These are phyloP conservation scores for Teinopalpus imperialis DNA, from an alignment of 2,888 invertebrate genomes.

Conservation along the genomic window DNA sequence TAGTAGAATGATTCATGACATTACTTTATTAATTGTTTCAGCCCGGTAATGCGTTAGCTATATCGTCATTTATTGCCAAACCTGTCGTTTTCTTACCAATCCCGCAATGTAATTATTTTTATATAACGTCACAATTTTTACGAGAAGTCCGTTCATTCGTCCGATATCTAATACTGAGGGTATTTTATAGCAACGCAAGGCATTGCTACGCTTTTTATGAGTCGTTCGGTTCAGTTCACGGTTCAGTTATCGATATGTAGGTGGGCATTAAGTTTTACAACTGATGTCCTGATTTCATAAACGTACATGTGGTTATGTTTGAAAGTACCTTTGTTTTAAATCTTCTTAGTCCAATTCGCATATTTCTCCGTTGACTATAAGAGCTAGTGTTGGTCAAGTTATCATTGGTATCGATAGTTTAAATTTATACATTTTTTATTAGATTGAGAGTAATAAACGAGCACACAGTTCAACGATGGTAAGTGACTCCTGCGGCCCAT, in stretches of 20 bases:
- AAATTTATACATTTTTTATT: too few species aligned
- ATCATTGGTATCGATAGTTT: too few species aligned
- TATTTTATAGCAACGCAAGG: slow-evolving; percentile 52
- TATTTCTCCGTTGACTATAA: too few species aligned
- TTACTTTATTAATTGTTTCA: not conserved
- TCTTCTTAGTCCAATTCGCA: too few species aligned
- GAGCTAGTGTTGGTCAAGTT: too few species aligned
- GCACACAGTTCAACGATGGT: too few species aligned
- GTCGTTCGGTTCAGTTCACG: slow-evolving; percentile 47
- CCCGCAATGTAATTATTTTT: slow-evolving; percentile 40
- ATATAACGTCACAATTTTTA: slow-evolving; percentile 43
- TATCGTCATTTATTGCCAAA: slow-evolving; percentile 28
- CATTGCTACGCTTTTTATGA: slow-evolving; percentile 48
- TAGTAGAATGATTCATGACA: too few species aligned
- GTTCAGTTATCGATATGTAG: slow-evolving; percentile 52
- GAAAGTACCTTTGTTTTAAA: too few species aligned
- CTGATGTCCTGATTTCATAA: slow-evolving; percentile 47
- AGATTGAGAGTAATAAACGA: too few species aligned
- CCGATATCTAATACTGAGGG: slow-evolving; percentile 51
- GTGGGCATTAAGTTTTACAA: slow-evolving; percentile 54
- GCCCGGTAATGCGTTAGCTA: slow-evolving; percentile 5
- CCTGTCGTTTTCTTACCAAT: slow-evolving; percentile 24
- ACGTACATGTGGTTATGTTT: slow-evolving; percentile 35
- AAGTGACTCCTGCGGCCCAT: too few species aligned
- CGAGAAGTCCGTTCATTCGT: slow-evolving; percentile 45